A percentile compares a stretch with the other conserved stretches of the same genome.
Conservation (phyloP, 2,888 invertebrate species). For the Protodeltote pygarga region DNA sequence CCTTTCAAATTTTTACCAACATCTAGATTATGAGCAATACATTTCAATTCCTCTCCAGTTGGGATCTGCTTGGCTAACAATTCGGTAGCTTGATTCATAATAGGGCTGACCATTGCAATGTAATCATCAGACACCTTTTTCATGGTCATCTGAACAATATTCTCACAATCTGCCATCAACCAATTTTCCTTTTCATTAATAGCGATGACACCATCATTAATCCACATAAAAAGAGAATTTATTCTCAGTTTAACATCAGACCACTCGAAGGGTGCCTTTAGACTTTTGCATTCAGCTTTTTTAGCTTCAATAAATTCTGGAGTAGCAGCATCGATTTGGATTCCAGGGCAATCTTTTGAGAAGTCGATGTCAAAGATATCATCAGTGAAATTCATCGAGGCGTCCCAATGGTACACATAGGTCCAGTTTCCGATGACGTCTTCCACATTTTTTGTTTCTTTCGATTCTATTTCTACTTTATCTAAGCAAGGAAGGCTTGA, state of each 20-base stretch:
- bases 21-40: slow-evolving; percentile 30
- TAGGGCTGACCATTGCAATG: slow-evolving; percentile 15
- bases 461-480: too few species aligned
- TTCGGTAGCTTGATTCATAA: not conserved
- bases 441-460: too few species aligned
- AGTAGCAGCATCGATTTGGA: slow-evolving; percentile 9
- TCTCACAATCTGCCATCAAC: slow-evolving; percentile 15
- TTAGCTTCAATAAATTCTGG: slow-evolving; percentile 13
- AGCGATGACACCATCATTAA: slow-evolving; percentile 4
- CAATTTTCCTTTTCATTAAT: slow-evolving; percentile 26
- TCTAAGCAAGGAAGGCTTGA: too few species aligned
- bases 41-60: slow-evolving; percentile 20
- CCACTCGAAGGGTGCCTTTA: slow-evolving; percentile 23
- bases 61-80: slow-evolving; percentile 10
- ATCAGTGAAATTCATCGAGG: too few species aligned
- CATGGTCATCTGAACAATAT: slow-evolving; percentile 1
- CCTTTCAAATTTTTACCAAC: slow-evolving; percentile 12
- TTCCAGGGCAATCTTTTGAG: slow-evolving; percentile 13
- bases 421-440: slow-evolving; percentile 36
- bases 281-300: slow-evolving; percentile 15
- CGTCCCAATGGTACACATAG: slow-evolving; percentile 39
- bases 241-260: slow-evolving; percentile 26
- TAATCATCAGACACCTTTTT: slow-evolving; percentile 14
- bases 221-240: slow-evolving; percentile 5
- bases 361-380: slow-evolving; percentile 9